Percentiles rank a stretch among this genome's conserved stretches.
These are phyloP conservation scores for Bugulina stolonifera DNA, from an alignment of 2,888 invertebrate genomes.

Conservation along the genomic window DNA sequence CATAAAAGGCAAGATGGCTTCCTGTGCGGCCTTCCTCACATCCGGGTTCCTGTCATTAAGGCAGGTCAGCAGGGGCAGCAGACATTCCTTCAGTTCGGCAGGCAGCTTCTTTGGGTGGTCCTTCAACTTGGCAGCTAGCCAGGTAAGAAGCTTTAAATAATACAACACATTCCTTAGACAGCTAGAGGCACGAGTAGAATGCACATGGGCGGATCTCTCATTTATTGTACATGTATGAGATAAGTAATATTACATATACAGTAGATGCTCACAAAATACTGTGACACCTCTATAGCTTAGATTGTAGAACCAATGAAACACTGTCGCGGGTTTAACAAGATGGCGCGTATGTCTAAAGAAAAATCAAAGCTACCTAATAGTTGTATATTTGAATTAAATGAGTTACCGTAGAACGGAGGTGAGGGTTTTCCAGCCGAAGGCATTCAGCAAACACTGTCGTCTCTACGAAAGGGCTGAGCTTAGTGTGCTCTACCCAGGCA, in stretches of 20 bases:
- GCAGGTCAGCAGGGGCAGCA: constrained; percentile 72
- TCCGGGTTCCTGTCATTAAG: constrained; percentile 86
- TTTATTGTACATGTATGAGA: no score
- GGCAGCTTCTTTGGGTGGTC: constrained; percentile 42
- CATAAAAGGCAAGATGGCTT: constrained; percentile 86
- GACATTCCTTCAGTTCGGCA: constrained; percentile 65
- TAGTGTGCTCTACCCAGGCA: constrained; percentile 73
- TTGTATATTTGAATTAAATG: no score
- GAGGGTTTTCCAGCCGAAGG: constrained; percentile 74
- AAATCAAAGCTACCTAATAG: no score
- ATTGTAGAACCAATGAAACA: no score
- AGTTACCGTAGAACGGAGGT: constrained; percentile 64
- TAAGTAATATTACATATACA: no score
- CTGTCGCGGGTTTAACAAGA: no score
- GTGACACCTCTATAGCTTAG: no score
- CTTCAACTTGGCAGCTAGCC: constrained; percentile 77
- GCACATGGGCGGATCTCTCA: no score
- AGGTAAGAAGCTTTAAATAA: constrained; percentile 62
- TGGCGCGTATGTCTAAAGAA: no score
- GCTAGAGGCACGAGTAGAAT: no score
- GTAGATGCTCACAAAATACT: no score
- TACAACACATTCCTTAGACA: no score
- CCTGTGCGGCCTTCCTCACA: constrained; percentile 81
- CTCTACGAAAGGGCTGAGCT: constrained; percentile 68
- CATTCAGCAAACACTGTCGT: constrained; percentile 84